These are phyloP conservation scores for Catharus ustulatus DNA, from an alignment of 2,797 vertebrate genomes.

Conservation along the genomic window DNA sequence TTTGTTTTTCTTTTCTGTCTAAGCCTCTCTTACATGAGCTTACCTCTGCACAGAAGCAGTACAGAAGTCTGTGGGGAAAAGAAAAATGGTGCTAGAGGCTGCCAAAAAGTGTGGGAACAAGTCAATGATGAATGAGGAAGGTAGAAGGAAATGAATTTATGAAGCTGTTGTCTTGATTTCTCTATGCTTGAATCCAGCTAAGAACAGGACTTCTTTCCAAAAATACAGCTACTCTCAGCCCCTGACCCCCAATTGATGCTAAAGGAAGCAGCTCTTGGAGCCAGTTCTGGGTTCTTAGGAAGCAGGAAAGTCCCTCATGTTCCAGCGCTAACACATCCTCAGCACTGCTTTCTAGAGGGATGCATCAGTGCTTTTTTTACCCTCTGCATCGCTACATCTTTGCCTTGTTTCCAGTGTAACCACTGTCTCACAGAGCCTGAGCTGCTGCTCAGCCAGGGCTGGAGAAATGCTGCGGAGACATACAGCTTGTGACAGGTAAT, in stretches of 20 bases:
- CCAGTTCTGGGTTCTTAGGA: background rate
- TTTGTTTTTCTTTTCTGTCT: background rate
- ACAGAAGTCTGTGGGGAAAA: background rate
- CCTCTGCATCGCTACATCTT: background rate
- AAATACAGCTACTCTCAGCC: background rate
- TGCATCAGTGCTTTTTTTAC: background rate
- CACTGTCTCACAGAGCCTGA: background rate
- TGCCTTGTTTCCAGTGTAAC: background rate
- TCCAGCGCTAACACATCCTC: background rate
- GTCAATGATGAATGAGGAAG: background rate
- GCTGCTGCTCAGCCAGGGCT: background rate
- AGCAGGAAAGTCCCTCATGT: background rate
- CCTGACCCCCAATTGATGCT: background rate
- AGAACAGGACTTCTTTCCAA: background rate
- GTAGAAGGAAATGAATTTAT: background rate
- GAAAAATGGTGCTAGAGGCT: background rate
- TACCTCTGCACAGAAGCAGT: background rate
- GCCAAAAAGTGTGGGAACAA: background rate
- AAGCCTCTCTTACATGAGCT: background rate
- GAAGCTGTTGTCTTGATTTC: background rate
- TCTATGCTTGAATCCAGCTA: background rate
- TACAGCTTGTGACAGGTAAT: background rate
- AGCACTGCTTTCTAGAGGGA: background rate
- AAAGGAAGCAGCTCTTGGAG: background rate
- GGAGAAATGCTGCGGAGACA: background rate